Evolutionary conservation across 2,888 invertebrate genomes (phyloP), one percentile per base, ranked within the genome.

Genomic region (Heliconius ethilla): DNA sequence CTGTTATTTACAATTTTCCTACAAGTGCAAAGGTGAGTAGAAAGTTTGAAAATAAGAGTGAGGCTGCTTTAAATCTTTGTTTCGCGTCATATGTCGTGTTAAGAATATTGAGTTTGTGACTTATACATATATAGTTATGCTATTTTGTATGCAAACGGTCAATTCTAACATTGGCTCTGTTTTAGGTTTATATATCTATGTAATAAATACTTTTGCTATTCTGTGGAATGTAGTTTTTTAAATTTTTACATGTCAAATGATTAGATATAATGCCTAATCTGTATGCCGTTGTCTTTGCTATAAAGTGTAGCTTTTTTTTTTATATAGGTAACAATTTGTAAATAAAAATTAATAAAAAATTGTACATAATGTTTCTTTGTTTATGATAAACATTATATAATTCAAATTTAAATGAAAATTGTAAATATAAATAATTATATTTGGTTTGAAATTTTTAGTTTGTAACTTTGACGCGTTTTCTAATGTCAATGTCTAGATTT

Each of bases 391-490:
- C n/a, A n/a, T 10, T 9, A 55, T 55, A 55, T 9, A n/a, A n/a
- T 55, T 55, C 2, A 59, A 59, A 59, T n/a, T 59, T 59, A n/a
- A 59, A n/a, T 10, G 9, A 59, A 59, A 22, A 59, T 59, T 59
- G 55, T 59, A 59, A 22, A 37, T 40, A 37, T 63, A 40, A 15
- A 37, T n/a, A 37, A 25, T 13, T 37, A n/a, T n/a, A 37, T 25
- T 40, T 40, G 37, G 25, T 15, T 40, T 40, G 37, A 15, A n/a
- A 7, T 40, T 69, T 67, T 59, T 59, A 9, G 10, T n/a, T n/a
- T 72, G 33, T 55, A 33, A 29, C 27, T 70, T 70, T 55, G 55
- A 29, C 55, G 55, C 70, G 29, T 22, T 55, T 70, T 70, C 22
- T 29, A 22, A 70, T 27, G 70, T 70, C 45, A 22, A 55, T 55